phyloP scores from a whole-genome alignment of 2,113 vertebrate genomes.

The Elephantulus edwardii region DNA sequence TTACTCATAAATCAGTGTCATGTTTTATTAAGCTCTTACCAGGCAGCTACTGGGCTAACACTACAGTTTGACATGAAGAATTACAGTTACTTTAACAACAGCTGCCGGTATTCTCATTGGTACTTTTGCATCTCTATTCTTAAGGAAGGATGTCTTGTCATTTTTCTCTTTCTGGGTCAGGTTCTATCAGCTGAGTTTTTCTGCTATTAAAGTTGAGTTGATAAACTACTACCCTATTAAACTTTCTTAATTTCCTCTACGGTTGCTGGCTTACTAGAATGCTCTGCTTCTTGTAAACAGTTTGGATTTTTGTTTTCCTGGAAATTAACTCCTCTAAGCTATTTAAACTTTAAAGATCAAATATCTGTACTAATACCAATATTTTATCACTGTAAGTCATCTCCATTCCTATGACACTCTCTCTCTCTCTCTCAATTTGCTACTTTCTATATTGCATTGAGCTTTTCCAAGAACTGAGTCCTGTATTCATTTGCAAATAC shows the following conservation, averaged over 20 bases:
- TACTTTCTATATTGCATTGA: neutral
- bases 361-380: neutral
- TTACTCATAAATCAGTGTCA: constrained; percentile 1
- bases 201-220: neutral
- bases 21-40: constrained; percentile 11
- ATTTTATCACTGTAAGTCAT: neutral
- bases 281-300: neutral
- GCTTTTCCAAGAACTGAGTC: constrained; percentile 33
- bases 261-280: neutral
- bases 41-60: neutral
- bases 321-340: constrained; percentile 14
- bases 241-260: neutral
- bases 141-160: neutral
- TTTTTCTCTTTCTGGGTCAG: neutral
- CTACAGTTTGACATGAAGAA: neutral
- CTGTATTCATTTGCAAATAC: neutral
- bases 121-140: neutral
- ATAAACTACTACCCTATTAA: neutral
- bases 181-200: neutral
- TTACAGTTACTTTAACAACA: neutral
- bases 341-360: constrained; percentile 2
- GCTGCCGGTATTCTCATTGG: neutral
- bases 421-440: constrained; percentile 25
- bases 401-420: neutral
- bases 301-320: constrained; percentile 4